Base-by-base conservation (phyloP, 2,113 vertebrate species). In the Zapus hudsonius region DNA sequence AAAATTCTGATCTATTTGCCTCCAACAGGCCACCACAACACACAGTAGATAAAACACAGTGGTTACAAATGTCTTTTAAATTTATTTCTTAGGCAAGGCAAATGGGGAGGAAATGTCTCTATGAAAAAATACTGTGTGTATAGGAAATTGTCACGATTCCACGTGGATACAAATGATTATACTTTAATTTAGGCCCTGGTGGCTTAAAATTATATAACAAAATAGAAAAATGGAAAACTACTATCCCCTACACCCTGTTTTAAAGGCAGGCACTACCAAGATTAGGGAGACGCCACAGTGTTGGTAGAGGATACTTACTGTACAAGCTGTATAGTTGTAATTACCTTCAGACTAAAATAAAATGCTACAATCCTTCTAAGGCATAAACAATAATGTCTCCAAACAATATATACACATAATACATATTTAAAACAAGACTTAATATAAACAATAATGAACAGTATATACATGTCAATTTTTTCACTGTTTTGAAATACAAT, bases 381-480 rank as follows among this genome's bases (percentile, higher is more conserved):
- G 99, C 99, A 99, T 99, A 99, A 99, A 99, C 99, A 99, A 99
- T 99, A 99, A 99, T 99, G 99, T 99, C 99, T 99, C 99, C 98
- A 98, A 99, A 99, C 99, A 98, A 99, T 99, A 99, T 99, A 98
- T 99, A 99, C 99, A 99, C 99, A 99, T 99, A 98, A 99, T 99
- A 99, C 98, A 99, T 98, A 98, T 99, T 99, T 99, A 99, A 99
- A 99, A 99, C 99, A 99, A 99, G 99, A 99, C 99, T 98, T 98
- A 99, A 99, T 99, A 99, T 99, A 99, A 99, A 99, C 99, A 99
- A 99, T 99, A 99, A 99, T 99, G 99, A 99, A 99, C 99, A 99
- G 98, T 99, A 99, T 99, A 98, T 99, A 99, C 99, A 99, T 95
- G 98, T 97, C 98, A 97, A 97, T 98, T 97, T 98, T 99, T 98